These are phyloP conservation scores for Trichomycterus rosablanca DNA, from an alignment of 2,113 vertebrate genomes.

Conservation along the genomic window DNA sequence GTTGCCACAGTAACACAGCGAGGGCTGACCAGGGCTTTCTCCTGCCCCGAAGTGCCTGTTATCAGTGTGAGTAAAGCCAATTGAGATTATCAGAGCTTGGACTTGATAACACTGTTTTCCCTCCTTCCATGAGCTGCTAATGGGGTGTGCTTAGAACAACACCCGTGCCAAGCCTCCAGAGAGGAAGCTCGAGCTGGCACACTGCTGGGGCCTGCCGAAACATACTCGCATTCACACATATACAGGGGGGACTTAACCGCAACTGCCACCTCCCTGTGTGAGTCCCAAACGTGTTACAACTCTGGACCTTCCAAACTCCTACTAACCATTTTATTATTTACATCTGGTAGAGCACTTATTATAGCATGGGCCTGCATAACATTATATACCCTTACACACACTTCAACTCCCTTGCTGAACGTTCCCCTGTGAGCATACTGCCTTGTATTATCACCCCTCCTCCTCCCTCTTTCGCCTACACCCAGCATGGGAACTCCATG, in stretches of 20 bases:
- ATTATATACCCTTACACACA: slow-evolving; percentile 50
- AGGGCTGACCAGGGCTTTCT: slow-evolving; percentile 60
- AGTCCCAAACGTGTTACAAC: slow-evolving; percentile 29
- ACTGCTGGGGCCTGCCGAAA: slow-evolving; percentile 34
- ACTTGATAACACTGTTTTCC: slow-evolving; percentile 81
- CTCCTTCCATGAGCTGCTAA: slow-evolving; percentile 80
- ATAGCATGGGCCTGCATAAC: slow-evolving; percentile 69
- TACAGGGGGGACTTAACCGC: slow-evolving; percentile 50
- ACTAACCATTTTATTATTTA: slow-evolving; percentile 86
- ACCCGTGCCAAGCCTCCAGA: slow-evolving; percentile 67
- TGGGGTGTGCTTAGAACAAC: slow-evolving; percentile 79
- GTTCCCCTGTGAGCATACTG: slow-evolving; percentile 58
- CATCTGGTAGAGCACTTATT: slow-evolving; percentile 89
- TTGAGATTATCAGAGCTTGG: slow-evolving; percentile 78
- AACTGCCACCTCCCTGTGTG: slow-evolving; percentile 15
- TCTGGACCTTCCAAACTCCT: slow-evolving; percentile 61
- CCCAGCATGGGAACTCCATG: slow-evolving; percentile 93
- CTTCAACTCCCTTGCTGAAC: slow-evolving; percentile 44
- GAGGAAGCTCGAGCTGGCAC: slow-evolving; percentile 49
- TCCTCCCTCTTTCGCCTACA: slow-evolving; percentile 68
- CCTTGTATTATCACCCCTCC: slow-evolving; percentile 76
- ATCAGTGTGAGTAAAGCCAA: slow-evolving; percentile 82
- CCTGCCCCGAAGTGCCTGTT: slow-evolving; percentile 67
- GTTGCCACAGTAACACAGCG: slow-evolving; percentile 66
- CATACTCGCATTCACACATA: slow-evolving; percentile 61